Base-by-base conservation (phyloP, 2,113 vertebrate genomes). In the Silurus glanis region DNA sequence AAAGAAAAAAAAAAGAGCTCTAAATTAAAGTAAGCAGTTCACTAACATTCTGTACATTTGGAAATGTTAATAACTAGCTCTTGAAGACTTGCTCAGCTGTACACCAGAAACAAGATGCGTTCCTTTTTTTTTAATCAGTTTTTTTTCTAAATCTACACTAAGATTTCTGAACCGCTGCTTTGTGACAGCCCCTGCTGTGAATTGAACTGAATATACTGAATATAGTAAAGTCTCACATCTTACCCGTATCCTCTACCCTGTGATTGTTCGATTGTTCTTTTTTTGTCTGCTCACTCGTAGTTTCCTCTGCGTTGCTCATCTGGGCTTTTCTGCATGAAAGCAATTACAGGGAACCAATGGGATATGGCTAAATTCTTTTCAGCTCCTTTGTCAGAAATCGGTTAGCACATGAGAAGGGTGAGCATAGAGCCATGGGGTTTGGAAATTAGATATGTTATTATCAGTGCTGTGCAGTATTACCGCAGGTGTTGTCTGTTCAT, bases 191-290 rank as follows among this genome's bases (percentile, higher is more conserved):
- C 16, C 14, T 45, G 17, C 49, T 47, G 5, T 10, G 5, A 25
- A n/a, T 1, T 47, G 37, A 72, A 72, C 14, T 55, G 8, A 51
- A 5, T n/a, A 75, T 25, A 23, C 17, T 8, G 53, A 56, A 28
- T 53, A 37, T 37, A 37, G 37, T 56, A 13, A 55, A 56, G 83
- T 10, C 28, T 23, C 23, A 13, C 51, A 53, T 51, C 81, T 88
- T 89, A 90, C 89, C 84, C 51, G 49, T 56, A 19, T 81, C 71
- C 51, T 81, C 66, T 16, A 67, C 61, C 7, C 25, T 85, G 47
- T 76, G 80, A 47, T 45, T 67, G 1, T 87, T 85, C n/a, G 3
- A 37, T 19, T 28, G 13, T 58, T 86, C 80, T 74, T 59, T 81
- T 17, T 80, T 87, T 64, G 64, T 80, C 16, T 83, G 83, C 37